phyloP scores from a whole-genome alignment of 2,888 invertebrate genomes.

The Sphaerophoria taeniata region DNA sequence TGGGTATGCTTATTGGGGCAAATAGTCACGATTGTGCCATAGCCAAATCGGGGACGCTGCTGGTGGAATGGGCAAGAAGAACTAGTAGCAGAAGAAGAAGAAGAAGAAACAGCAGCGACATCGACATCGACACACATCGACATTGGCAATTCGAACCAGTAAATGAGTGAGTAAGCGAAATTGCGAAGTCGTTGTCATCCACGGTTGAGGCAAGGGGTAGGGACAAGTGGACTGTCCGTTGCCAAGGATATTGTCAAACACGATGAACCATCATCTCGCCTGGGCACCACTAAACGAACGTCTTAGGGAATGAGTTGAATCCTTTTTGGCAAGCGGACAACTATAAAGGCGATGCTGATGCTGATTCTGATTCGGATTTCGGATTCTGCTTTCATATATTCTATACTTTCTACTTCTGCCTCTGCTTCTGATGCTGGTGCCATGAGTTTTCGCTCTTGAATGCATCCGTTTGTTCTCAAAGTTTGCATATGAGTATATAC shows the following conservation, averaged over 20 bases:
- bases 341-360: slow-evolving; percentile 52
- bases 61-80: background rate
- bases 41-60: slow-evolving; percentile 31
- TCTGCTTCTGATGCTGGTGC: slow-evolving; percentile 62
- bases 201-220: background rate
- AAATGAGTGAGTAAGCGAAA: slow-evolving; percentile 64
- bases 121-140: slow-evolving; percentile 44
- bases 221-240: slow-evolving; percentile 46
- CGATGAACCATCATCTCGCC: slow-evolving; percentile 20
- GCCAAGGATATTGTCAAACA: slow-evolving; percentile 70
- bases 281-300: background rate
- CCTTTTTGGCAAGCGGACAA: slow-evolving; percentile 63
- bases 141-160: slow-evolving; percentile 60
- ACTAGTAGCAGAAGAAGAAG: slow-evolving; percentile 9
- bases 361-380: slow-evolving; percentile 45
- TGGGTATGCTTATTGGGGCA: slow-evolving; percentile 70
- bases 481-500: slow-evolving; percentile 66
- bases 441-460: slow-evolving; percentile 71
- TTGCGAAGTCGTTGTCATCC: slow-evolving; percentile 23
- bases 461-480: slow-evolving; percentile 55
- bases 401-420: slow-evolving; percentile 2
- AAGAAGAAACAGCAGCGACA: slow-evolving; percentile 25
- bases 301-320: slow-evolving; percentile 54
- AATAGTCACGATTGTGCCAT: slow-evolving; percentile 60
- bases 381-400: slow-evolving; percentile 25